These are phyloP conservation scores for Nemotelus pantherinus DNA, from an alignment of 2,888 invertebrate species.

Conservation along the genomic window DNA sequence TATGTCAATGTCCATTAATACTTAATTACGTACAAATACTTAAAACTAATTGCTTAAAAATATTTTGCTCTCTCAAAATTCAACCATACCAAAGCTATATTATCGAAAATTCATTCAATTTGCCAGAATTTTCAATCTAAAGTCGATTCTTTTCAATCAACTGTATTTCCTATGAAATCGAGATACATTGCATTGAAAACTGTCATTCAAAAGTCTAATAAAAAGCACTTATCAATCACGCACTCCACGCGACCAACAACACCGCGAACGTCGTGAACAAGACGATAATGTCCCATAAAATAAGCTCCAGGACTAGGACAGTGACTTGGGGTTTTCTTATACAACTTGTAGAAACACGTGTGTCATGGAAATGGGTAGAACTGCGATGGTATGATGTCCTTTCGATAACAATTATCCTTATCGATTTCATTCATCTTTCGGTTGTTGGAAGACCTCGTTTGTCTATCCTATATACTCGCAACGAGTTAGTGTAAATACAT, in stretches of 20 bases:
- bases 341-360: background rate
- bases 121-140: no score
- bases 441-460: background rate
- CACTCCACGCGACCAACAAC: background rate
- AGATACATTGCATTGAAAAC: background rate
- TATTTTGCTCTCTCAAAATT: no score
- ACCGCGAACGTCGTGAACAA: background rate
- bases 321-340: background rate
- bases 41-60: no score
- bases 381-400: constrained; percentile 16
- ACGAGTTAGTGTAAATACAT: no score
- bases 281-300: background rate
- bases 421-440: constrained; percentile 15
- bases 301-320: background rate
- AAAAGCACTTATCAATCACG: constrained; percentile 18
- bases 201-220: constrained; percentile 26
- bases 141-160: no score
- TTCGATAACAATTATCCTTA: constrained; percentile 32
- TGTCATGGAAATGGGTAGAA: constrained; percentile 16
- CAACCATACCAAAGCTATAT: no score
- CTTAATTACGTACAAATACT: no score
- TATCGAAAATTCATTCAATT: no score
- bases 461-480: no score
- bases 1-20: no score
- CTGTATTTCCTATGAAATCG: no score